Conservation (phyloP, 2,797 vertebrate species). For the Ptychobarbus kaznakovi region DNA sequence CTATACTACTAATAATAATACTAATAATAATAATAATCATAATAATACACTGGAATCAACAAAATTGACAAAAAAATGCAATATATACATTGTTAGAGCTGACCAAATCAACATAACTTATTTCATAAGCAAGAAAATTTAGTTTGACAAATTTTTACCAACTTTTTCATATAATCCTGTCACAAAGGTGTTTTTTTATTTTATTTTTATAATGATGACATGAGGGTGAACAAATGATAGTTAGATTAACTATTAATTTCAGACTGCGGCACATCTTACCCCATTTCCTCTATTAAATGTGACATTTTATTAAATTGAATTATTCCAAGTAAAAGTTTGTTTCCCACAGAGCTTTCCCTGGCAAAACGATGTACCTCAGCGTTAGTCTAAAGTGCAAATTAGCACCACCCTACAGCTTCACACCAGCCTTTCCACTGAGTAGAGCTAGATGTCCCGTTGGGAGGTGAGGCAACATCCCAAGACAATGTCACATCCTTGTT, state of each 20-base stretch:
- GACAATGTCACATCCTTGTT: slow-evolving; percentile 42
- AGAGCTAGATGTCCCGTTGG: not conserved
- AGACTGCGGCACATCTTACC: not conserved
- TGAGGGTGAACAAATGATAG: not conserved
- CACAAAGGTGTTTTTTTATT: no score
- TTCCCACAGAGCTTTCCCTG: slow-evolving; percentile 1
- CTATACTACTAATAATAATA: no score
- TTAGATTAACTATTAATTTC: not conserved
- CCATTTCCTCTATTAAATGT: not conserved
- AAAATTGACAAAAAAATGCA: no score
- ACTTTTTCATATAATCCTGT: not conserved
- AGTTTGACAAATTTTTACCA: not conserved
- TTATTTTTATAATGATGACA: not conserved
- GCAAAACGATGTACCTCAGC: slow-evolving; percentile 1
- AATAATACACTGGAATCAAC: not conserved
- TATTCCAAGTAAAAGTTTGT: not conserved
- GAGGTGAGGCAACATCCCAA: slow-evolving; percentile 29
- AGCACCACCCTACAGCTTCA: slow-evolving; percentile 26
- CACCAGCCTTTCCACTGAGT: slow-evolving; percentile 5
- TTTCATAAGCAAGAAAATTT: not conserved
- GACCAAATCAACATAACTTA: not conserved
- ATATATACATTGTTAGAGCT: not conserved
- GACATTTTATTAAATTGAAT: not conserved
- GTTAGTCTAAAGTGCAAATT: slow-evolving; percentile 41
- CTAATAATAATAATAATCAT: no score